A percentile compares a stretch with the other conserved stretches of the same genome.
Evolutionary conservation across 23 tunicate genomes (phyloP).

Genomic region (Halocynthia roretzi): DNA sequence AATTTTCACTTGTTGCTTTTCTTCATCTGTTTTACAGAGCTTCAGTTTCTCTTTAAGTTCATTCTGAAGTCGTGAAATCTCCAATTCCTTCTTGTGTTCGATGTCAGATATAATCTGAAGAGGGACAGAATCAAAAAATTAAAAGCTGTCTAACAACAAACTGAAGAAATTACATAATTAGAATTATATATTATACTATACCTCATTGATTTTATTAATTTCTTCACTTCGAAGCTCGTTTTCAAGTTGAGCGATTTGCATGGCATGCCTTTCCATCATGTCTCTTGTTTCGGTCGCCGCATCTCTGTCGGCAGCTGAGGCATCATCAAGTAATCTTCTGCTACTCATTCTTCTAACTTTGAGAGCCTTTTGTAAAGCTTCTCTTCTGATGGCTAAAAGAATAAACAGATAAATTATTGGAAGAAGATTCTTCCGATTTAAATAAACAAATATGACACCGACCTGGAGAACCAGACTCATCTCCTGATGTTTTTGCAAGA

Average conservation of each 20-base stretch:
- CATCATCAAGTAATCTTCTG: slow-evolving; percentile 35
- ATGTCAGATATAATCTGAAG: slow-evolving; percentile 70
- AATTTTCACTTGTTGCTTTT: slow-evolving; percentile 66
- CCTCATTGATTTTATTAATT: slow-evolving; percentile 81
- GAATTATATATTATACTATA: background rate
- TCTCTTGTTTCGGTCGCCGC: slow-evolving; percentile 26
- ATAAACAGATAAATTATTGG: too few species aligned
- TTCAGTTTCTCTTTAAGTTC: slow-evolving; percentile 80
- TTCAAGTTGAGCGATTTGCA: slow-evolving; percentile 79
- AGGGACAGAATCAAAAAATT: background rate
- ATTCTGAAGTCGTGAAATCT: slow-evolving; percentile 40
- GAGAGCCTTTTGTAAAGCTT: too few species aligned
- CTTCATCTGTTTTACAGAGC: slow-evolving; percentile 73
- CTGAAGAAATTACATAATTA: background rate
- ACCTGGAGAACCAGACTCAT: too few species aligned
- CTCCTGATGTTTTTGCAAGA: too few species aligned
- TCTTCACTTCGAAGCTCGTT: slow-evolving; percentile 73
- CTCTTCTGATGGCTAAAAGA: too few species aligned
- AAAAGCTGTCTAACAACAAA: too few species aligned
- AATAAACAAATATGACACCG: too few species aligned
- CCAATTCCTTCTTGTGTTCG: slow-evolving; percentile 60
- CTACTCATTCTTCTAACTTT: slow-evolving; percentile 44
- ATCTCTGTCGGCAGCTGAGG: slow-evolving; percentile 13
- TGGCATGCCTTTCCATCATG: slow-evolving; percentile 84
- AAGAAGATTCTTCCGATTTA: too few species aligned